These are phyloP conservation scores for Agrilus mali DNA, from an alignment of 2,888 invertebrate genomes.

Conservation along the genomic window DNA sequence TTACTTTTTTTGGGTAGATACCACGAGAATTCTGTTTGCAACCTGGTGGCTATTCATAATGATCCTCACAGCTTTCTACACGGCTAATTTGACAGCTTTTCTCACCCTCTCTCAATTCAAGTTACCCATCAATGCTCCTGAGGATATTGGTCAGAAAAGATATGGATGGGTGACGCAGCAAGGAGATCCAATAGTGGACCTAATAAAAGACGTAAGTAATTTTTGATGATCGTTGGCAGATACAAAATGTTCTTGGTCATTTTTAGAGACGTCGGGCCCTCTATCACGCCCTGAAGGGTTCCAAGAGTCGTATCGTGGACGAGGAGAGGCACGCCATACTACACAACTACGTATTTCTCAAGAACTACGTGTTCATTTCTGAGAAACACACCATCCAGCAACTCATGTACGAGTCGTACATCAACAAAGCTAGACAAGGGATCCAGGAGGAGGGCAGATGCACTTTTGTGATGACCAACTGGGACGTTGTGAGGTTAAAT, in stretches of 20 bases:
- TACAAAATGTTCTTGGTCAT: background rate
- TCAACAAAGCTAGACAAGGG: conserved; percentile 40
- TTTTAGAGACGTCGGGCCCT: background rate
- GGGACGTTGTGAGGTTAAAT: conserved; percentile 46
- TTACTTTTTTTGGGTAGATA: conserved; percentile 38
- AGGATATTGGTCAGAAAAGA: conserved; percentile 52
- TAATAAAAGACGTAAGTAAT: conserved; percentile 43
- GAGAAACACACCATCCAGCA: conserved; percentile 53
- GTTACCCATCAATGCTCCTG: conserved; percentile 56
- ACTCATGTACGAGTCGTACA: conserved; percentile 52
- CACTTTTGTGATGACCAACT: conserved; percentile 56
- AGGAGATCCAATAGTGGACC: conserved; percentile 57
- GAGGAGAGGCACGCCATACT: conserved; percentile 27
- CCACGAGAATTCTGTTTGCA: conserved; percentile 71
- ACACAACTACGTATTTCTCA: conserved; percentile 28
- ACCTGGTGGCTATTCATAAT: conserved; percentile 91
- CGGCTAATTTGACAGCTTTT: conserved; percentile 82
- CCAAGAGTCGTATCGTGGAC: conserved; percentile 21
- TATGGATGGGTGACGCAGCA: conserved; percentile 59
- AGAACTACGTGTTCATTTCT: conserved; percentile 43
- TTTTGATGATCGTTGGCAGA: no score
- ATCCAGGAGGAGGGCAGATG: conserved; percentile 48
- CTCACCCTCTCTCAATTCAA: conserved; percentile 79
- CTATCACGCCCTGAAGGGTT: conserved; percentile 3
- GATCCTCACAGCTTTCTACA: conserved; percentile 78